Percentiles rank a stretch among this genome's conserved stretches.
Conservation (phyloP, 2,888 invertebrate species). For the Operophtera brumata region DNA sequence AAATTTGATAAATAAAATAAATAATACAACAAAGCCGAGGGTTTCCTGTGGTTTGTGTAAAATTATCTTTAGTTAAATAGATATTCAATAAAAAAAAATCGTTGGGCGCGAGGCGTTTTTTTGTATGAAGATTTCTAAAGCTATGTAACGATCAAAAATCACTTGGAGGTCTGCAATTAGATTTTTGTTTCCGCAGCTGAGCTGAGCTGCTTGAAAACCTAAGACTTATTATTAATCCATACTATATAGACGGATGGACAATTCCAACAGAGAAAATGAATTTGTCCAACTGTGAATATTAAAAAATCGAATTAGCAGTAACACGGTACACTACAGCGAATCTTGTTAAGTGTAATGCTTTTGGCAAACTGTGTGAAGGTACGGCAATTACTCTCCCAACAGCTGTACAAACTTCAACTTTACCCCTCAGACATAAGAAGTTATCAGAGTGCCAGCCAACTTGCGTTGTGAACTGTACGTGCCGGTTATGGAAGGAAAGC, state of each 20-base stretch:
- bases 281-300: constrained; percentile 17
- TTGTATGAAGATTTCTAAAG: too few species aligned
- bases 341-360: constrained; percentile 57
- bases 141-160: too few species aligned
- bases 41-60: too few species aligned
- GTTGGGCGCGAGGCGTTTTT: too few species aligned
- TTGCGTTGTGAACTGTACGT: constrained; percentile 28
- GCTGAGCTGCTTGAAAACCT: too few species aligned
- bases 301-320: constrained; percentile 36
- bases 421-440: constrained; percentile 15
- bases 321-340: constrained; percentile 34
- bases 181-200: too few species aligned
- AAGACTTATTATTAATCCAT: neutral
- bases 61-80: too few species aligned
- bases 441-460: constrained; percentile 1
- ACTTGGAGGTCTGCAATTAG: too few species aligned
- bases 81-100: too few species aligned
- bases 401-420: constrained; percentile 19
- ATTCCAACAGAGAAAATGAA: neutral
- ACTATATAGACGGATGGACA: neutral
- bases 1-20: too few species aligned
- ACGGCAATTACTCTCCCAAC: constrained; percentile 48
- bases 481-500: constrained; percentile 43
- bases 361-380: constrained; percentile 55
- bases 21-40: too few species aligned